Conservation (phyloP, 2,113 vertebrate species). For the Grammomys dolichurus region DNA sequence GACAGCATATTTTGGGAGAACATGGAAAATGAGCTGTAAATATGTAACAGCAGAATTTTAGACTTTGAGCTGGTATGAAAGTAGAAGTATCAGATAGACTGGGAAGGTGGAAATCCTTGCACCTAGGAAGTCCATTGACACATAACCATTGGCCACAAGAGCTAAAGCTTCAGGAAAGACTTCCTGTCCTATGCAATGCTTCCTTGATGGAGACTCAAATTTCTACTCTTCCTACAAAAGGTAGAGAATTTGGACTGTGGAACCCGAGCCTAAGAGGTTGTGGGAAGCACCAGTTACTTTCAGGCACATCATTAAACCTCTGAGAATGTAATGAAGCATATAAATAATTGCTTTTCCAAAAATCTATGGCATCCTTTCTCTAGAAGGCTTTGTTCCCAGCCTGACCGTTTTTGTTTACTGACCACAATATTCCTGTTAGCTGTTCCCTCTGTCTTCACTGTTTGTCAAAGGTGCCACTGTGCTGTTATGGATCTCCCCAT, state of each 20-base stretch:
- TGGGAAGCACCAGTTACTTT: conserved; percentile 23
- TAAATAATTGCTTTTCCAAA: conserved; percentile 54
- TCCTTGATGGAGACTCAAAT: background rate
- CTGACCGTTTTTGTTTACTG: conserved; percentile 12
- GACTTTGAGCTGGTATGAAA: background rate
- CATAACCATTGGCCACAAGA: background rate
- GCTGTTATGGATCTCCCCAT: background rate
- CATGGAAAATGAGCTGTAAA: background rate
- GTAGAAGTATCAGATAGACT: background rate
- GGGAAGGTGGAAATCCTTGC: background rate
- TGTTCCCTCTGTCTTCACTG: background rate
- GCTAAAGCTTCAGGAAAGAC: background rate
- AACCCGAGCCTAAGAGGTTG: background rate
- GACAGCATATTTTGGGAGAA: background rate
- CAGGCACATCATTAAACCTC: background rate
- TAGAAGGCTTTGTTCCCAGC: conserved; percentile 43
- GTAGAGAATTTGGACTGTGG: background rate
- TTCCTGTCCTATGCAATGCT: background rate
- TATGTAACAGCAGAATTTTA: background rate
- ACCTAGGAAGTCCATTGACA: background rate
- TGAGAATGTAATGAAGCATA: conserved; percentile 11
- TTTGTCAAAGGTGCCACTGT: conserved; percentile 12
- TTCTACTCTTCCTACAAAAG: background rate
- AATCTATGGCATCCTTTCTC: conserved; percentile 5
- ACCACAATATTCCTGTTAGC: background rate